Conservation (phyloP, 2,797 vertebrate genomes). For the Enteromius anoplus region DNA sequence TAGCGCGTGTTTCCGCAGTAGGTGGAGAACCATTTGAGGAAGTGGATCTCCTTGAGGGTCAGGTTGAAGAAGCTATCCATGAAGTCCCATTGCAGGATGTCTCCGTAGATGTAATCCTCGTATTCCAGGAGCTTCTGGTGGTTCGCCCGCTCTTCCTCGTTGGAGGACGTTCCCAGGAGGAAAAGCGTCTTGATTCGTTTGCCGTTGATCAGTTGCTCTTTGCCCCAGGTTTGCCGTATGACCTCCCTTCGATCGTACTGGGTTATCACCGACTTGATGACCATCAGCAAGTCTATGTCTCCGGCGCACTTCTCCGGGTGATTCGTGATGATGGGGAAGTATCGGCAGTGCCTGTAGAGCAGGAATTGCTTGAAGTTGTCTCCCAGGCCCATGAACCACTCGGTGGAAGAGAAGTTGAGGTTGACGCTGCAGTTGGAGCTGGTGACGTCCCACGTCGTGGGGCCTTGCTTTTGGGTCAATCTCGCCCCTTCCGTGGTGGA, state of each 20-base stretch:
- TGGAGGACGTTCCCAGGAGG: constrained; percentile 86
- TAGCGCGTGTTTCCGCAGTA: constrained; percentile 85
- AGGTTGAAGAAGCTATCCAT: constrained; percentile 97
- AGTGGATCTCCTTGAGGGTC: constrained; percentile 95
- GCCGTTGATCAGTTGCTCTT: constrained; percentile 77
- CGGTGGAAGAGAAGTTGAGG: constrained; percentile 79
- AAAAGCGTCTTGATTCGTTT: constrained; percentile 85
- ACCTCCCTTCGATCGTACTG: constrained; percentile 92
- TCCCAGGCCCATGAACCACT: constrained; percentile 86
- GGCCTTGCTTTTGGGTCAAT: constrained; percentile 9
- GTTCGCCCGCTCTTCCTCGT: constrained; percentile 82
- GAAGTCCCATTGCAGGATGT: constrained; percentile 97
- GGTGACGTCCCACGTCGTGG: constrained; percentile 83
- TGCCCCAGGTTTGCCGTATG: constrained; percentile 94
- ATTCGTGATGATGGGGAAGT: constrained; percentile 91
- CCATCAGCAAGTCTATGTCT: constrained; percentile 84
- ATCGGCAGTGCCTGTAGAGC: constrained; percentile 90
- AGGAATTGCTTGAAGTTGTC: constrained; percentile 89
- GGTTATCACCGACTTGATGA: constrained; percentile 91
- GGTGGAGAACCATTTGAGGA: constrained; percentile 93
- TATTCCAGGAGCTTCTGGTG: constrained; percentile 95
- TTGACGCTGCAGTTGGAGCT: constrained; percentile 88
- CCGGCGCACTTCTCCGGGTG: constrained; percentile 88
- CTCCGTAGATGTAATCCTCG: constrained; percentile 87
- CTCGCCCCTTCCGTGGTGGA: constrained; percentile 4